Evolutionary conservation across 1,140 invertebrate species (phyloP).

Genomic region (Dysdera silvatica): DNA sequence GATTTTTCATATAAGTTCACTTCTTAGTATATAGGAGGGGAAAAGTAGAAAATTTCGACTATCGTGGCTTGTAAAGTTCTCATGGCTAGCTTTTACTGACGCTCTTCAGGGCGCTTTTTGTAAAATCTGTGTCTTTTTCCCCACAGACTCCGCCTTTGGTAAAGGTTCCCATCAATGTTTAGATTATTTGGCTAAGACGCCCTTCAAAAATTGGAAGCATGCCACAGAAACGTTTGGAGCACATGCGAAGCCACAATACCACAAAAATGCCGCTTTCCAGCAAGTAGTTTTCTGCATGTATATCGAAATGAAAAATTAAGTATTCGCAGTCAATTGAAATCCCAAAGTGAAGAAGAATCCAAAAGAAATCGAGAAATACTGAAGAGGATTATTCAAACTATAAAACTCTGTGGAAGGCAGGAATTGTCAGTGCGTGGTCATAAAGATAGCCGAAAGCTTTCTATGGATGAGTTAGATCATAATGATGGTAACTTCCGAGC

Average conservation of each 20-base stretch:
- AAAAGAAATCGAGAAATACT: not conserved
- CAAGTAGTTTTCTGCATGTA: not conserved
- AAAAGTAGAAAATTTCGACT: too few species aligned
- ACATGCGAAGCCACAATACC: not conserved
- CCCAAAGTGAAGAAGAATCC: not conserved
- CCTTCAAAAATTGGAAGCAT: not conserved
- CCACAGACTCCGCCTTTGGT: not conserved
- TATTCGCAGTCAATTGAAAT: not conserved
- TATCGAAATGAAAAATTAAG: not conserved
- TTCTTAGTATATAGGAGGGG: too few species aligned
- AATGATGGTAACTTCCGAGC: conserved; percentile 11
- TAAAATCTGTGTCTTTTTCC: not conserved
- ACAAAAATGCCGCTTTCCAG: not conserved
- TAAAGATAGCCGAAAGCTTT: not conserved
- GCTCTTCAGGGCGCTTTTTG: too few species aligned
- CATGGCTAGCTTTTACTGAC: too few species aligned
- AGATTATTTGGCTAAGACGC: not conserved
- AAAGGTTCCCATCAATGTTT: not conserved
- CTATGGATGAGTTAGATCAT: not conserved
- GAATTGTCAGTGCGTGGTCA: not conserved
- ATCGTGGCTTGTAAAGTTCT: too few species aligned
- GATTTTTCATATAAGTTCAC: too few species aligned
- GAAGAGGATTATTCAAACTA: not conserved
- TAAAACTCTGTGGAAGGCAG: conserved; percentile 1
- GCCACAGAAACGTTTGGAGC: not conserved